Evolutionary conservation across 2,797 vertebrate species (phyloP), one percentile per base, ranked within the genome.

Genomic region (Acrossocheilus fasciatus): DNA sequence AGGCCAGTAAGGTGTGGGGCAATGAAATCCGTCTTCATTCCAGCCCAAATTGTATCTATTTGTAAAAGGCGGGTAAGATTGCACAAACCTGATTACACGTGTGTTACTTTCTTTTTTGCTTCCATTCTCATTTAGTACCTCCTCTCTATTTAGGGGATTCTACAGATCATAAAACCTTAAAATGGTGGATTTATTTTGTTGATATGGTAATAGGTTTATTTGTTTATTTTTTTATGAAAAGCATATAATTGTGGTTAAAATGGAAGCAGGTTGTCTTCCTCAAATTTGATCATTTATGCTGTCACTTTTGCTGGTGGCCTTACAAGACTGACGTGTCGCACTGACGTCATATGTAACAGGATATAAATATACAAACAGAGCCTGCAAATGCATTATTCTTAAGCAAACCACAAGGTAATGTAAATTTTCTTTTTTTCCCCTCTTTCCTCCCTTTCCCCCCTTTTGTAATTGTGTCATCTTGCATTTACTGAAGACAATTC

Each of bases 1-100:
- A 45, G 39, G 17, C 45, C 45, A 75, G 43, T 8, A 47, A 18
- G 34, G 7, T 20, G 68, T 70, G 68, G 68, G 68, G 72, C 45
- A 75, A 50, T 75, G 72, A 50, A 75, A 50, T 15, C 73, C 6
- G n/a, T 50, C 73, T 18, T 50, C 45, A 75, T 75, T 75, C 72
- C 45, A 75, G 14, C 12, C 23, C 2, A 74, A 74, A 50, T 8
- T 43, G 8, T 43, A 2, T 43, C 43, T 74, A 8, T 75, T 50
- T 50, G n/a, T 15, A 8, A 75, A 75, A 75, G 14, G 14, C 4
- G 6, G 2, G 23, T 17, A 47, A 26, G 2, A 4, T 50, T 50
- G 14, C 4, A 15, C 10, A 5, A 73, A 73, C 39, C 26, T 14
- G 64, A 68, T 15, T 36, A 39, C 18, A n/a, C 0, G 6, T 15